These are phyloP conservation scores for Potamarius usumacintae DNA, from an alignment of 2,113 vertebrate species.

Conservation along the genomic window DNA sequence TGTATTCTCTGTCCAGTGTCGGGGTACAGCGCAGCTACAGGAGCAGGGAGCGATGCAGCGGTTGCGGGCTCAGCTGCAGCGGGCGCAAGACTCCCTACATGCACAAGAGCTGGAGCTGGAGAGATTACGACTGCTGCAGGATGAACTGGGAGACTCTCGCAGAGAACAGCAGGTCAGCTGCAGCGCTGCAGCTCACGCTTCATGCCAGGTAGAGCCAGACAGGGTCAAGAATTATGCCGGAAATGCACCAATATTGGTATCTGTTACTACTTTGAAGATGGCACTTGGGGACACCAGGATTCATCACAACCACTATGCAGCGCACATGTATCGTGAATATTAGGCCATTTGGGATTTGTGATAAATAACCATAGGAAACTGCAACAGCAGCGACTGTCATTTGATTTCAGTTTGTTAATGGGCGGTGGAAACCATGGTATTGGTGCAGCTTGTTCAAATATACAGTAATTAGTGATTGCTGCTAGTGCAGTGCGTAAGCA, in stretches of 20 bases:
- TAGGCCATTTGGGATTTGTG: background rate
- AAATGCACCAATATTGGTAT: background rate
- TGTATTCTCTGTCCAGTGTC: constrained; percentile 58
- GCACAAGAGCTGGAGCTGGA: constrained; percentile 83
- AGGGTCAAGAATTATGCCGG: background rate
- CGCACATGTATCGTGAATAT: background rate
- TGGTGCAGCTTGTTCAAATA: background rate
- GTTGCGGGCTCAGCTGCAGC: constrained; percentile 77
- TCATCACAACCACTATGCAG: background rate
- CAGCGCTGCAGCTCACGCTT: constrained; percentile 31
- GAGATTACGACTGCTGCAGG: constrained; percentile 75
- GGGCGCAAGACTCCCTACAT: constrained; percentile 77
- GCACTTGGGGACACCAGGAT: background rate
- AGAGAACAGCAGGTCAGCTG: constrained; percentile 76
- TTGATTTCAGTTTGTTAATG: background rate
- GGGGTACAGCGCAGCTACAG: constrained; percentile 69
- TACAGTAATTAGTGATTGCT: background rate
- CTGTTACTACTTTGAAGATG: background rate
- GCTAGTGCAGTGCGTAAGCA: background rate
- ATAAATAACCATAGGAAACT: background rate
- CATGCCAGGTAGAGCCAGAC: constrained; percentile 35
- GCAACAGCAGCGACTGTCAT: background rate
- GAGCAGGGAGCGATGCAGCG: constrained; percentile 81
- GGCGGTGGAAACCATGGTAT: background rate
- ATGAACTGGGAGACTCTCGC: constrained; percentile 73